Percentiles rank a stretch among this genome's conserved stretches.
phyloP scores from a whole-genome alignment of 1,140 invertebrate species.

The Hypsibius dujardini region DNA sequence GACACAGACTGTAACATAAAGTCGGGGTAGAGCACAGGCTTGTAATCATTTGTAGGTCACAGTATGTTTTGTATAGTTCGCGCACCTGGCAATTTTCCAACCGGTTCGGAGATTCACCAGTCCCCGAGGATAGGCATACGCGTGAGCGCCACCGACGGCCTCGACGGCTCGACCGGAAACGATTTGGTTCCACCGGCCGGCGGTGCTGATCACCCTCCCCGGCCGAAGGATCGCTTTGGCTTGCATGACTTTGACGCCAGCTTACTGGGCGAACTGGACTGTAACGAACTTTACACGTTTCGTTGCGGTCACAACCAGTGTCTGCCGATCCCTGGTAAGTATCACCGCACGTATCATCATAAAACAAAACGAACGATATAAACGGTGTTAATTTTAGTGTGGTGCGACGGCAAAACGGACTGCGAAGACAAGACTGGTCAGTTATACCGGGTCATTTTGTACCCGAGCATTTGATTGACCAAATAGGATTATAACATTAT shows the following conservation, averaged over 20 bases:
- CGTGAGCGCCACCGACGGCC: background rate
- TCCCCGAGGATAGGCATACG: background rate
- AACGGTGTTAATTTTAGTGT: background rate
- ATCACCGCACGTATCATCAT: too few relatives aligned
- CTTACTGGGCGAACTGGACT: background rate
- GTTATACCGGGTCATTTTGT: background rate
- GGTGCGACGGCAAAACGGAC: constrained; percentile 9
- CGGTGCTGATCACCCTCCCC: background rate
- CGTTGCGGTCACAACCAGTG: constrained; percentile 12
- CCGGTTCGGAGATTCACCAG: background rate
- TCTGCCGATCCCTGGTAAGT: background rate
- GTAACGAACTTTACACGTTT: constrained; percentile 14
- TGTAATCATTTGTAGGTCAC: too few relatives aligned
- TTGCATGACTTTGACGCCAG: background rate
- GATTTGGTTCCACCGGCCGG: background rate
- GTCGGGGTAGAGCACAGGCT: too few relatives aligned
- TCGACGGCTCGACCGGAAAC: background rate
- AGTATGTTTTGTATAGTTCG: too few relatives aligned
- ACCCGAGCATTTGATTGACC: too few relatives aligned
- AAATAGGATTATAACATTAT: too few relatives aligned
- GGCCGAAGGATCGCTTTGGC: background rate
- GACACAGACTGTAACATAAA: too few relatives aligned
- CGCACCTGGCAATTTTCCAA: too few relatives aligned
- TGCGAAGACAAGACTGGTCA: constrained; percentile 3
- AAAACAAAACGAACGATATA: too few relatives aligned